Evolutionary conservation across 2,113 vertebrate species (phyloP), one percentile per base, ranked within the genome.

Genomic region (Tylochromis polylepis): DNA sequence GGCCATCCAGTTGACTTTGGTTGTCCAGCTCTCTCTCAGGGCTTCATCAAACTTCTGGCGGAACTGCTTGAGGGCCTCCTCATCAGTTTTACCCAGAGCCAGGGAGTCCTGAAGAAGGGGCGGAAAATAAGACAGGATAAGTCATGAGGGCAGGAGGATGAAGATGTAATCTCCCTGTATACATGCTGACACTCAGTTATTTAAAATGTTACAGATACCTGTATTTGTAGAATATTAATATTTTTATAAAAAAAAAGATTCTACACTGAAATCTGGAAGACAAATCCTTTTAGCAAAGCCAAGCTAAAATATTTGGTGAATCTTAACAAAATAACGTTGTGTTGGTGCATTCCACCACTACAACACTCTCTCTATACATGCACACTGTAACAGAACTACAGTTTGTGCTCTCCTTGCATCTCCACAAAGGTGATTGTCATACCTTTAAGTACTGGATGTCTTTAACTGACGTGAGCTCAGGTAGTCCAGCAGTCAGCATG

Each of bases 1-100:
- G 22, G 99, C 99, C 99, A 99, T 99, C 99, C 99, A 99, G 97
- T 99, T 99, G 90, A 99, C 98, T 97, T 99, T 99, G 91, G 99
- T 99, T 82, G 98, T 99, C 99, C 99, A 99, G 92, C 99, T 99
- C 94, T 99, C 99, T 93, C 98, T 95, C 85, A 99, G 97, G 1
- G 99, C 99, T 95, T 99, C 99, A 22, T 99, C 98, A 91, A 99
- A 99, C 94, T 99, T 99, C 88, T 99, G 98, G 36, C 98, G 97
- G 91, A 99, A 99, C 83, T 99, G 99, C 80, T 99, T 99, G 84
- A 99, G 96, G 11, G 99, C 99, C 53, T 99, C 99, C 0, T 99
- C 98, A 22, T 99, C 99, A 1, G 95, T 98, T 95, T 99, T 99
- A 67, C 98, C 99, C 93, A 99, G 95, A 70, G 98, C 99, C 15